Conservation (phyloP, 2,888 invertebrate genomes). For the Papilio demoleus region DNA sequence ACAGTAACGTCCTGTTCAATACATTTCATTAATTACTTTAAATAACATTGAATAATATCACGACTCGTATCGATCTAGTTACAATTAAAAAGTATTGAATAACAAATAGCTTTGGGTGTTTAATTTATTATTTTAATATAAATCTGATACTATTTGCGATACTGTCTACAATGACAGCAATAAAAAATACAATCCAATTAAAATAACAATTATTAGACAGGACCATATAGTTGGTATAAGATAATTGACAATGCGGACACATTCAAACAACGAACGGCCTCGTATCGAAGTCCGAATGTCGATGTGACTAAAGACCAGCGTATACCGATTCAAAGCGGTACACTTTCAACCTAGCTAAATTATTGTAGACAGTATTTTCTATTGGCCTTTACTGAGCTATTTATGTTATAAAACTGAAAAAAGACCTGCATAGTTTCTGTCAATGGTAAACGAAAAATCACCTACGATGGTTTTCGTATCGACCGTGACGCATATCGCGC, state of each 20-base stretch:
- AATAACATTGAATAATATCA: neutral
- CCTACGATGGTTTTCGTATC: constrained; percentile 52
- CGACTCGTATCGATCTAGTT: neutral
- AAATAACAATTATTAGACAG: neutral
- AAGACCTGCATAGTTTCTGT: too few species aligned
- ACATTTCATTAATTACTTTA: neutral
- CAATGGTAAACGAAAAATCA: neutral
- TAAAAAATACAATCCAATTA: neutral
- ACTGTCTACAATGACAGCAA: neutral
- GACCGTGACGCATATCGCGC: constrained; percentile 55
- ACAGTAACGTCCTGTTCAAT: neutral
- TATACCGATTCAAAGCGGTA: constrained; percentile 9
- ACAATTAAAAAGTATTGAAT: neutral
- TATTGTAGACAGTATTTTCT: neutral
- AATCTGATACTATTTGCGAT: neutral
- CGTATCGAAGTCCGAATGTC: constrained; percentile 14
- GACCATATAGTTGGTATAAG: neutral
- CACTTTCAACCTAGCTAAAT: neutral
- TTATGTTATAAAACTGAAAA: neutral
- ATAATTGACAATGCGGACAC: constrained; percentile 26
- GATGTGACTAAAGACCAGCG: constrained; percentile 10
- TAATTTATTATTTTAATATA: constrained; percentile 3
- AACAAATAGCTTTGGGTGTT: neutral
- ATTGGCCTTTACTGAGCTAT: neutral
- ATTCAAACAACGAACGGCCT: neutral